Evolutionary conservation across 1,140 invertebrate species (phyloP), one percentile per base, ranked within the genome.

Genomic region (Sarcophaga bullata): DNA sequence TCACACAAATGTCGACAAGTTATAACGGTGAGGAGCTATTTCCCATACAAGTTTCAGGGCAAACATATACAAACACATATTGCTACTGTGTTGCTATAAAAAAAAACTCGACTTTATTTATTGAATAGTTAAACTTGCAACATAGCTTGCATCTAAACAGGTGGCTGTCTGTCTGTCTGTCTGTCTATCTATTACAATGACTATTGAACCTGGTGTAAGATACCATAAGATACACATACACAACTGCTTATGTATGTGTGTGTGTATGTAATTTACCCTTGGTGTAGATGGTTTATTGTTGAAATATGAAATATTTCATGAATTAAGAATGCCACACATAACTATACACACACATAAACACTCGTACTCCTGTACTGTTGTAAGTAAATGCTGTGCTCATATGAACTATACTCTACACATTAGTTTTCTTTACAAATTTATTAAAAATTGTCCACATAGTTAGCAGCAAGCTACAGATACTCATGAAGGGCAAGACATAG

Each of bases 231-330:
- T 58, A 15, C n/a, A 15, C 10, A 50, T 50, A 50, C 49, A 50
- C n/a, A n/a, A n/a, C n/a, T n/a, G n/a, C n/a, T n/a, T n/a, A n/a
- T n/a, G n/a, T n/a, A n/a, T 58, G 52, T 58, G 52, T 58, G 52
- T 3, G 49, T 50, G 6, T 50, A 50, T 50, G 10, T 15, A 10
- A 13, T 58, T 58, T 58, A 58, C 52, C 1, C n/a, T 15, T 58
- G 6, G 11, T 15, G 6, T 58, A 58, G 52, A 58, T 58, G 13
- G 52, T 58, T 58, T 58, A 58, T 58, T 58, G 11, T 15, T 15
- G 52, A 58, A 58, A 58, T 58, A 58, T 58, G 52, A 58, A 58
- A 58, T 58, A 58, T 58, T 58, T 58, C 52, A 58, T 15, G 52
- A 58, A 58, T 58, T 58, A 58, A 58, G 11, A 58, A 58, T 10